These are phyloP conservation scores for Siphamia tubifer DNA, from an alignment of 2,113 vertebrate species.

Conservation along the genomic window DNA sequence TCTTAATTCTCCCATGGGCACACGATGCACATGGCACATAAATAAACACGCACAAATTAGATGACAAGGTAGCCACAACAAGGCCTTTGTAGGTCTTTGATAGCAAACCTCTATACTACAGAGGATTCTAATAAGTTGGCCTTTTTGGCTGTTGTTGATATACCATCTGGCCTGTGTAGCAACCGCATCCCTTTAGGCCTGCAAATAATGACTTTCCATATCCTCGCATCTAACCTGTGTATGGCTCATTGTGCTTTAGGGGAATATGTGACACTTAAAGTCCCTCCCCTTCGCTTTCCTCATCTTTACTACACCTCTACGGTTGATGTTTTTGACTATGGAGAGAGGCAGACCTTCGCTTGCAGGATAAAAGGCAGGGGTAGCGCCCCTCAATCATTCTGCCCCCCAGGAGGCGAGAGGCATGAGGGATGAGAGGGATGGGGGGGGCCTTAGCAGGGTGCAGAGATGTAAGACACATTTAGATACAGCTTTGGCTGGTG, in stretches of 20 bases:
- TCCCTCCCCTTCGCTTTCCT: constrained; percentile 57
- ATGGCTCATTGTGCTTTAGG: constrained; percentile 65
- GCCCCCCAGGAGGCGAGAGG: constrained; percentile 74
- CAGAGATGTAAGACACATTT: constrained; percentile 76
- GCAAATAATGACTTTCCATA: constrained; percentile 78
- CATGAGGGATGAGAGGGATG: constrained; percentile 60
- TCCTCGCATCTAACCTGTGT: constrained; percentile 71
- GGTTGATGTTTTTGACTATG: constrained; percentile 62
- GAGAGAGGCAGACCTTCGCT: constrained; percentile 67
- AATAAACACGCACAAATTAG: constrained; percentile 71
- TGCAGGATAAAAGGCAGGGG: constrained; percentile 76
- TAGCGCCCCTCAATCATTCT: constrained; percentile 73
- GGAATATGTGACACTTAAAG: constrained; percentile 59
- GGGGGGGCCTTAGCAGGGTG: constrained; percentile 70
- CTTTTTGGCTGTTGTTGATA: constrained; percentile 66
- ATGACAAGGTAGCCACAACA: constrained; percentile 61
- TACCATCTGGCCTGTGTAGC: constrained; percentile 70
- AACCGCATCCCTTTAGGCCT: constrained; percentile 70
- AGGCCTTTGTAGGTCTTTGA: constrained; percentile 60
- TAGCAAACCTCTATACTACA: constrained; percentile 49
- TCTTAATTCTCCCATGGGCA: constrained; percentile 37
- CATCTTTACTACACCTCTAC: constrained; percentile 55
- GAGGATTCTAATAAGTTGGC: constrained; percentile 64
- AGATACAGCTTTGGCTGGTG: constrained; percentile 71
- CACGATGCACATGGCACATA: constrained; percentile 25